Evolutionary conservation across 2,888 invertebrate genomes (phyloP).

Genomic region (Endotricha flammealis): DNA sequence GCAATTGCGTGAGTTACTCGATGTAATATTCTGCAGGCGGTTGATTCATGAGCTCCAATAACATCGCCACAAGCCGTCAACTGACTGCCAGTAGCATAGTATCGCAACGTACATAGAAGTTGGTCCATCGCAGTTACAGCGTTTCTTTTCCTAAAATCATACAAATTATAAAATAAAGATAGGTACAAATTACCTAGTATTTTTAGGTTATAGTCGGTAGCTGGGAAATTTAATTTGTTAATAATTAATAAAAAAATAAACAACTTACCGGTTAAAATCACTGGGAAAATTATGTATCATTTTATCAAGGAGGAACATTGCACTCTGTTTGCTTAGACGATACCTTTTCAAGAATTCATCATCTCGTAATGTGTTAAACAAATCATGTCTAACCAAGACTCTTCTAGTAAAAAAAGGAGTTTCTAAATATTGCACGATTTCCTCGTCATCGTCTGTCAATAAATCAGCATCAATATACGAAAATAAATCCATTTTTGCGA

Average conservation of each 20-base stretch:
- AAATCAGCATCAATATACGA: no score
- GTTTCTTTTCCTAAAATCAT: no score
- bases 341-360: conserved; percentile 4
- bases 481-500: no score
- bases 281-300: no score
- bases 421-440: conserved; percentile 7
- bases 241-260: no score
- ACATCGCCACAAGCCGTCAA: conserved; percentile 8
- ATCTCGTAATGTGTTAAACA: conserved; percentile 1
- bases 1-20: conserved; percentile 10
- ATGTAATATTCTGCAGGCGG: conserved; percentile 11
- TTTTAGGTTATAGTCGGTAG: no score
- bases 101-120: conserved; percentile 6
- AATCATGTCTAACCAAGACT: no score
- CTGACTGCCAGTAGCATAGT: conserved; percentile 9
- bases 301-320: conserved; percentile 1
- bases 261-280: no score
- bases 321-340: neutral
- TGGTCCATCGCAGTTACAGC: conserved; percentile 5
- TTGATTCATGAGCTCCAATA: conserved; percentile 10
- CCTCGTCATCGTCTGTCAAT: conserved; percentile 6
- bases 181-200: no score
- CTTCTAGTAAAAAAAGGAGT: conserved; percentile 1
- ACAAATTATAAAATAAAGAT: no score
- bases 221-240: no score